Conservation (phyloP, 2,888 invertebrate species). For the Meteorus colon region DNA sequence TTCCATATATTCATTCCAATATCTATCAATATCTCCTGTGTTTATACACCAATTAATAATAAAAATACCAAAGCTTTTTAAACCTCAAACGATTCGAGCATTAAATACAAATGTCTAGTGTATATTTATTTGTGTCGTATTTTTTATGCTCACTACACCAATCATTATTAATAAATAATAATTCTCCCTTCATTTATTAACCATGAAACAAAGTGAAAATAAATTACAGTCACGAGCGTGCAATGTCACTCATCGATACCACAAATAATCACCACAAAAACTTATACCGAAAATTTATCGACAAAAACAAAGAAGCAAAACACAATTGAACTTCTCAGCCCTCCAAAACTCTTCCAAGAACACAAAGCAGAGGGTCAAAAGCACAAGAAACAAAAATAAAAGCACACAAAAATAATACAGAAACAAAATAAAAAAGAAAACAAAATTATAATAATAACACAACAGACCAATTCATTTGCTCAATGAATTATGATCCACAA, state of each 20-base stretch:
- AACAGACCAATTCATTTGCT: slow-evolving; percentile 14
- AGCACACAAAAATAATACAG: background rate
- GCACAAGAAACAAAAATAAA: background rate
- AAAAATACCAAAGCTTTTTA: too few relatives aligned
- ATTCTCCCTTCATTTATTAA: too few relatives aligned
- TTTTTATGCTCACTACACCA: too few relatives aligned
- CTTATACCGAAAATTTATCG: background rate
- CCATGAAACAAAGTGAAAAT: background rate
- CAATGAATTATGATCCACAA: slow-evolving; percentile 15
- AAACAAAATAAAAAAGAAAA: background rate
- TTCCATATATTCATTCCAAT: too few relatives aligned
- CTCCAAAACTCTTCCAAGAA: background rate
- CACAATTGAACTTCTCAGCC: background rate
- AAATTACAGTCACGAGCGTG: background rate
- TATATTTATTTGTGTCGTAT: too few relatives aligned
- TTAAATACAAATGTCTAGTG: too few relatives aligned
- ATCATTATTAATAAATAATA: too few relatives aligned
- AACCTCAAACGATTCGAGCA: too few relatives aligned
- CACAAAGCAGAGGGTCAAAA: background rate
- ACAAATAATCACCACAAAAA: too few relatives aligned
- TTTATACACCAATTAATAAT: too few relatives aligned
- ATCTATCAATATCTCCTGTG: too few relatives aligned
- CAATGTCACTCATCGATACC: background rate
- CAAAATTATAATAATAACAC: background rate
- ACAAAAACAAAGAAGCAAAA: background rate